Evolutionary conservation across 2,113 vertebrate species (phyloP).

Genomic region (Nothobranchius kuhntae): DNA sequence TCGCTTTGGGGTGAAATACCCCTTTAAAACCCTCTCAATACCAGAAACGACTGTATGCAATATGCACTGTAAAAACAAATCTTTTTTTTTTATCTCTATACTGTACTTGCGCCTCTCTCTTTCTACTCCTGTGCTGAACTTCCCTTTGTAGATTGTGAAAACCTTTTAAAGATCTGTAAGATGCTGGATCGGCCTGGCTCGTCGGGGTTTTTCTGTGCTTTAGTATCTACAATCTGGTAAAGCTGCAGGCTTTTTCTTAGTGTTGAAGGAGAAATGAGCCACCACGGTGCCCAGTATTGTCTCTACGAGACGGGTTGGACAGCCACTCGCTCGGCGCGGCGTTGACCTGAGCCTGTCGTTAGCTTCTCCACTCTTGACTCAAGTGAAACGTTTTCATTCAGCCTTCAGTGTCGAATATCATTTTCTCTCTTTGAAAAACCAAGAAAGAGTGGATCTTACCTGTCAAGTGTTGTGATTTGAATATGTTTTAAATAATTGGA

Average conservation of each 20-base stretch:
- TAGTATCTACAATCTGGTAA: constrained; percentile 53
- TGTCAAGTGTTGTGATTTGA: constrained; percentile 78
- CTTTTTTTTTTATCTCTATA: constrained; percentile 38
- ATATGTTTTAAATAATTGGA: constrained; percentile 64
- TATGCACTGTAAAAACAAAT: constrained; percentile 72
- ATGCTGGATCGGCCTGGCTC: constrained; percentile 61
- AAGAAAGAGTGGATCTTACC: constrained; percentile 61
- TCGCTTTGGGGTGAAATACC: no score
- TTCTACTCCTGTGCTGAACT: constrained; percentile 68
- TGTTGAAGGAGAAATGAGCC: constrained; percentile 59
- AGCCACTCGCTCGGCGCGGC: constrained; percentile 16
- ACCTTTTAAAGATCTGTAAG: constrained; percentile 53
- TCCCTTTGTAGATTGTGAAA: constrained; percentile 52
- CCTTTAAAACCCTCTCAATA: constrained; percentile 40
- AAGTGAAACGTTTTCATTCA: constrained; percentile 54
- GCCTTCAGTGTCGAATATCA: constrained; percentile 75
- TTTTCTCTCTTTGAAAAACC: constrained; percentile 38
- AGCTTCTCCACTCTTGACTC: constrained; percentile 41
- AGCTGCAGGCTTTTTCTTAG: constrained; percentile 54
- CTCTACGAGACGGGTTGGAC: constrained; percentile 20
- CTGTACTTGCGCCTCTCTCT: constrained; percentile 34
- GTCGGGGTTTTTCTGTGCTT: constrained; percentile 53
- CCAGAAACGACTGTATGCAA: constrained; percentile 70
- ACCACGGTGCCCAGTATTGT: constrained; percentile 71
- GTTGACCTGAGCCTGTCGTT: constrained; percentile 35